Conservation (phyloP, 2,888 invertebrate genomes). For the Microplitis manilae region DNA sequence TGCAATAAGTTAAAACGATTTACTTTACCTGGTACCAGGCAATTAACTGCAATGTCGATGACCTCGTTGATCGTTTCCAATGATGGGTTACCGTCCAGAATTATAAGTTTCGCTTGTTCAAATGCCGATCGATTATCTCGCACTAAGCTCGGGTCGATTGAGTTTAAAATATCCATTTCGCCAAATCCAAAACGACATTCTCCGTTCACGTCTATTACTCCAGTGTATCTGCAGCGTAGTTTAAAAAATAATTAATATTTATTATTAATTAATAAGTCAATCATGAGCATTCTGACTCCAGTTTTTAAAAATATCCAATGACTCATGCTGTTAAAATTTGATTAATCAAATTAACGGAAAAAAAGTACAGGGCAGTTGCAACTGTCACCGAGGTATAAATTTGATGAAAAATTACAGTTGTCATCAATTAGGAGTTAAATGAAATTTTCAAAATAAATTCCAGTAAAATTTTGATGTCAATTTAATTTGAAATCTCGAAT, state of each 20-base stretch:
- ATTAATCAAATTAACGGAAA: too few species aligned
- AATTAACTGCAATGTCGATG: constrained; percentile 76
- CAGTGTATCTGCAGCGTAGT: constrained; percentile 76
- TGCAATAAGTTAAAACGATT: background rate
- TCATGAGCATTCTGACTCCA: too few species aligned
- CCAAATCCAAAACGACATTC: constrained; percentile 87
- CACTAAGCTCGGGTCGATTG: constrained; percentile 80
- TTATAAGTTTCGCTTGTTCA: constrained; percentile 79
- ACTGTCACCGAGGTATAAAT: too few species aligned
- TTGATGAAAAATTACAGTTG: too few species aligned
- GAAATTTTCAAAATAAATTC: too few species aligned
- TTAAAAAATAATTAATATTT: constrained; percentile 74
- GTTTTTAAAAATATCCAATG: too few species aligned
- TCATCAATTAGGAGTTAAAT: too few species aligned
- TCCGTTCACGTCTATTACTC: constrained; percentile 81
- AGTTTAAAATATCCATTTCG: constrained; percentile 85
- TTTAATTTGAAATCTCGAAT: too few species aligned
- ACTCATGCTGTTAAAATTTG: too few species aligned
- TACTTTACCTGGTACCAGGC: constrained; percentile 80
- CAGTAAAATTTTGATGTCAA: too few species aligned
- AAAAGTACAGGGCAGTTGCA: too few species aligned
- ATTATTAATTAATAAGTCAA: too few species aligned
- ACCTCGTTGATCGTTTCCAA: constrained; percentile 78
- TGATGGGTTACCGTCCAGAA: constrained; percentile 89
- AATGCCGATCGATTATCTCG: constrained; percentile 76